These are phyloP conservation scores for Embiotoca jacksoni DNA, from an alignment of 2,113 vertebrate genomes.

Conservation along the genomic window DNA sequence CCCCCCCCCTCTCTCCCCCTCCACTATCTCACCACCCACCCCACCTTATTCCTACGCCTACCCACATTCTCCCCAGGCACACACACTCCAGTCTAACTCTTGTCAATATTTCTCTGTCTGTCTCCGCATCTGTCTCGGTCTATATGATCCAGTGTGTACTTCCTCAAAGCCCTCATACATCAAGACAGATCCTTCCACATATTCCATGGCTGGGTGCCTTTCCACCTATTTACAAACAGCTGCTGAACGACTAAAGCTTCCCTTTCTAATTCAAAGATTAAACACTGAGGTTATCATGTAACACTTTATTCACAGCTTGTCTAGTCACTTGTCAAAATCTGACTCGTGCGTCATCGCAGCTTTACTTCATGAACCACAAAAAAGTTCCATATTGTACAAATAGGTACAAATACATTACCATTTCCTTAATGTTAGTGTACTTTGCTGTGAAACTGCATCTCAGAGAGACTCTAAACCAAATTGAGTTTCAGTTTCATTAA, in stretches of 20 bases:
- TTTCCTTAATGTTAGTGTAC: no score
- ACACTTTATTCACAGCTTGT: slow-evolving; percentile 4
- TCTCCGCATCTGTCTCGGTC: slow-evolving; percentile 23
- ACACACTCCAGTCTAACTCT: slow-evolving; percentile 46
- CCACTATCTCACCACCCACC: no score
- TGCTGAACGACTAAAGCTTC: background rate
- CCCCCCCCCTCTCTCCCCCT: background rate
- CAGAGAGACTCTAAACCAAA: background rate
- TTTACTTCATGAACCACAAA: background rate
- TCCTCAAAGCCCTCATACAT: slow-evolving; percentile 36
- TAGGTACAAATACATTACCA: background rate
- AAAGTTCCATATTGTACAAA: background rate
- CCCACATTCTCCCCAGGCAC: slow-evolving; percentile 46
- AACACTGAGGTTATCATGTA: background rate
- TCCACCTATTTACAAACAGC: slow-evolving; percentile 17
- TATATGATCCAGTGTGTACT: slow-evolving; percentile 30
- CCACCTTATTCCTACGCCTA: slow-evolving; percentile 30
- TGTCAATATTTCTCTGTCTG: slow-evolving; percentile 59
- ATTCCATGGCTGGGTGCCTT: slow-evolving; percentile 13
- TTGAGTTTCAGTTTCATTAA: background rate
- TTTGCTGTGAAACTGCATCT: background rate
- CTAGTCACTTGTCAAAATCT: slow-evolving; percentile 8
- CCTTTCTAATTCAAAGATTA: slow-evolving; percentile 8
- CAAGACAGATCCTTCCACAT: slow-evolving; percentile 30
- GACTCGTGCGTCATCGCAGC: background rate